Evolutionary conservation across 1,140 invertebrate genomes (phyloP).

Genomic region (Aphelenchoides besseyi): DNA sequence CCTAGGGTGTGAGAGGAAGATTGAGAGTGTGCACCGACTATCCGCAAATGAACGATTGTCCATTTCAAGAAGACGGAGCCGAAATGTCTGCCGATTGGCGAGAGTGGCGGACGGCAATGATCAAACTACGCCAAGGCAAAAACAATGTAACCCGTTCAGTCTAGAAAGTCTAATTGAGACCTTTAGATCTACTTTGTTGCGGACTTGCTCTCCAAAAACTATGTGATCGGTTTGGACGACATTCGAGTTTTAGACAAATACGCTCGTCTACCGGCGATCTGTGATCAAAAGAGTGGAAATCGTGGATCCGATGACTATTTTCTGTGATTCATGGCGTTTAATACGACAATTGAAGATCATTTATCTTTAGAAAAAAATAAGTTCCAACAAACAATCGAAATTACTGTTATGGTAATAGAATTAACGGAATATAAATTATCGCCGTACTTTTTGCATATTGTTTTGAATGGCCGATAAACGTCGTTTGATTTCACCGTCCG

Average conservation of each 20-base stretch:
- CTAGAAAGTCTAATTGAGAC: neutral
- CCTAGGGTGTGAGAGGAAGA: conserved; percentile 17
- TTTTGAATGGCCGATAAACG: neutral
- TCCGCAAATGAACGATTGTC: conserved; percentile 14
- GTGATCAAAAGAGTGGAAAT: neutral
- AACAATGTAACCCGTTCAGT: conserved; percentile 11
- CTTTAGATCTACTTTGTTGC: conserved; percentile 25
- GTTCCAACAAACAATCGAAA: neutral
- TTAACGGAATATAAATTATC: neutral
- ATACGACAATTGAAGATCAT: neutral
- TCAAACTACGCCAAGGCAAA: conserved; percentile 12
- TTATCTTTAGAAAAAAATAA: neutral
- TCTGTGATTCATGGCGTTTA: neutral
- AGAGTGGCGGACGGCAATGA: conserved; percentile 15
- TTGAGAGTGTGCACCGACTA: conserved; percentile 18
- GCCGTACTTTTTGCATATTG: neutral
- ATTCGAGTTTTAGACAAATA: conserved; percentile 25
- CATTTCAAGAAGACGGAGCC: conserved; percentile 17
- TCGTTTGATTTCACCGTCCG: conserved; percentile 66
- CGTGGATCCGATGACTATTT: neutral
- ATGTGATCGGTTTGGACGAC: conserved; percentile 29
- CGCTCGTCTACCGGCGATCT: conserved; percentile 9
- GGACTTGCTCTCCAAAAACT: conserved; percentile 25
- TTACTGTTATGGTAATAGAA: neutral
- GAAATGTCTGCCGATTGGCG: conserved; percentile 16